Evolutionary conservation across 2,113 vertebrate species (phyloP), one percentile per base, ranked within the genome.

Genomic region (Azemiops feae): DNA sequence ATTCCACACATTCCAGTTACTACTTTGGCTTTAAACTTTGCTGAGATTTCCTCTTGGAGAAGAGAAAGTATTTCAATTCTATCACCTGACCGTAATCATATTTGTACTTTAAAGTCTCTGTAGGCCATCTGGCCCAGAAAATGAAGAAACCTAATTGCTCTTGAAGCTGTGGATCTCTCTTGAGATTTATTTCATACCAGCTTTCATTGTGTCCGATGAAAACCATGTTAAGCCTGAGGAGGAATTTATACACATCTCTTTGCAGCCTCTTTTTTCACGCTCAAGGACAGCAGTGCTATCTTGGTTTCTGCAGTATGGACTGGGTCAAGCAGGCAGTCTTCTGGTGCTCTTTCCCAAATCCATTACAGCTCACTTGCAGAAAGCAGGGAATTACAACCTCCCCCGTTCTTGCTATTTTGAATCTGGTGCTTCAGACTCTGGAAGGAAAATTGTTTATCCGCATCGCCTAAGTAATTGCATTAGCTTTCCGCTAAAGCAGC

Each of bases 391-490:
- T 58, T 20, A 1, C 43, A 53, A 50, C 16, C 22, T 53, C n/a
- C 6, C 39, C 86, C 16, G 22, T 30, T 6, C 4, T 43, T 23
- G 11, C 10, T 23, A 16, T n/a, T 43, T 47, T 57, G 23, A 52
- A 27, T 52, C 55, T n/a, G 30, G 64, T 47, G 7, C 25, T 81
- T 22, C 1, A 23, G 47, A 88, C 53, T 58, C n/a, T 88, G 86
- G 88, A 52, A 92, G 58, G 30, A 94, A 92, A 92, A 87, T 85
- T 57, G 58, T 27, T 94, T 87, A 90, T 52, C 53, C 50, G 11
- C n/a, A 23, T 92, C 93, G 88, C 58, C 85, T 91, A 47, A 85
- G 50, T 92, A 92, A 94, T 92, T 94, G 89, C 81, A 91, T 94
- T 89, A 91, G 60, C 52, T 88, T 88, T 89, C 55, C 52, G 69